Evolutionary conservation across 2,888 invertebrate genomes (phyloP).

Genomic region (Cepaea hortensis): DNA sequence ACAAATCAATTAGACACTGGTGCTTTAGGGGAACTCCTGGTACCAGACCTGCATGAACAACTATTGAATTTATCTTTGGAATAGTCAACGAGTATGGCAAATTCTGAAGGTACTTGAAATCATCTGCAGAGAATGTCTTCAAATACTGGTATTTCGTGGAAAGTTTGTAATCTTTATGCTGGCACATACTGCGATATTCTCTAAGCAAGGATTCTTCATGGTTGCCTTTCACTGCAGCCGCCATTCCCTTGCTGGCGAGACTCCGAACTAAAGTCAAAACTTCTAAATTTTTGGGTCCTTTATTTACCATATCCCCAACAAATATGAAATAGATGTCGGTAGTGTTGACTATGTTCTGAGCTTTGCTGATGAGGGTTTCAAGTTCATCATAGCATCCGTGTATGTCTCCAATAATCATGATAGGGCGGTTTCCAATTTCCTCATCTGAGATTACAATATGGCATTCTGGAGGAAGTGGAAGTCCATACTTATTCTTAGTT

Average conservation of each 20-base stretch:
- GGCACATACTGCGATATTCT: conserved; percentile 56
- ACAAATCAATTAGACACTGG: conserved; percentile 67
- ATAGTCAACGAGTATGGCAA: conserved; percentile 75
- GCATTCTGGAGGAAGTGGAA: conserved; percentile 40
- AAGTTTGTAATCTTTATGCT: conserved; percentile 52
- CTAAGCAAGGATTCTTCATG: conserved; percentile 72
- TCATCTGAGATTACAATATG: conserved; percentile 39
- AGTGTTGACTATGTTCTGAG: conserved; percentile 52
- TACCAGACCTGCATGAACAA: conserved; percentile 75
- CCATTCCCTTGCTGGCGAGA: conserved; percentile 30
- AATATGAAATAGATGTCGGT: conserved; percentile 62
- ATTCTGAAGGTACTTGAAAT: conserved; percentile 67
- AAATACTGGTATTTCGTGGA: conserved; percentile 70
- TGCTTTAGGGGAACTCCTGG: conserved; percentile 66
- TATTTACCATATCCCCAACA: conserved; percentile 75
- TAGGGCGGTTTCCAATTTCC: conserved; percentile 55
- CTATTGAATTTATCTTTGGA: conserved; percentile 66
- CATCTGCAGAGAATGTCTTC: conserved; percentile 60
- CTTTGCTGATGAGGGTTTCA: conserved; percentile 61
- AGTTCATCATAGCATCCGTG: conserved; percentile 76
- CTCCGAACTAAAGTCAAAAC: conserved; percentile 43
- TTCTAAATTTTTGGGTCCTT: conserved; percentile 73
- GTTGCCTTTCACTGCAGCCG: conserved; percentile 71
- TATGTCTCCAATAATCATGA: conserved; percentile 75
- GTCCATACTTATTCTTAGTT: conserved; percentile 44